Evolutionary conservation across 2,113 vertebrate species (phyloP).

Genomic region (Burhinus bistriatus): DNA sequence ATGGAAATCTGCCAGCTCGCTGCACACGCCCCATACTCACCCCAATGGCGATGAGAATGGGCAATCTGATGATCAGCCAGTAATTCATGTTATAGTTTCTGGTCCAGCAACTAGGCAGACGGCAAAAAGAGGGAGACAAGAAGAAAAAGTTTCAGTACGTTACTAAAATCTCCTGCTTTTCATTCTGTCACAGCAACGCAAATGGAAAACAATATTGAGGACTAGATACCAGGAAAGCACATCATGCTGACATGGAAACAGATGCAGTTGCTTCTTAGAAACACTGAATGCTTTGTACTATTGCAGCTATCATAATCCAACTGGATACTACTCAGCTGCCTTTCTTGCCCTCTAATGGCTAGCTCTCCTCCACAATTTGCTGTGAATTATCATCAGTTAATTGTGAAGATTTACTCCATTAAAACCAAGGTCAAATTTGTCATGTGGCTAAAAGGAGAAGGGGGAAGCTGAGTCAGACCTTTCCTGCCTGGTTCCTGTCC

Average conservation of each 20-base stretch:
- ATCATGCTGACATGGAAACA: constrained; percentile 56
- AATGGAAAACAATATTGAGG: constrained; percentile 20
- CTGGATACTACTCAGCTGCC: neutral
- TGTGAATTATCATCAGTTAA: constrained; percentile 21
- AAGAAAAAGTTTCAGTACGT: neutral
- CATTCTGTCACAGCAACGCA: neutral
- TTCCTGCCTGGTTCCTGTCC: neutral
- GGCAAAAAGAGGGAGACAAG: neutral
- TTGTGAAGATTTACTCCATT: constrained; percentile 33
- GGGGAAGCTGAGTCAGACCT: neutral
- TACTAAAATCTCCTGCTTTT: neutral
- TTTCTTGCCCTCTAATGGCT: constrained; percentile 10
- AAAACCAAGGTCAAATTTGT: constrained; percentile 19
- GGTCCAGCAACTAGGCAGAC: constrained; percentile 81
- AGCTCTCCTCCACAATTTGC: constrained; percentile 7
- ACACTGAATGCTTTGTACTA: neutral
- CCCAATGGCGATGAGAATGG: constrained; percentile 82
- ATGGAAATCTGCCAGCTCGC: neutral
- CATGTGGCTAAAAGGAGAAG: neutral
- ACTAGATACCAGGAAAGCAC: constrained; percentile 19
- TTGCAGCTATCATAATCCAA: neutral
- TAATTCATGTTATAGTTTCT: constrained; percentile 86
- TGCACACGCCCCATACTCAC: constrained; percentile 48
- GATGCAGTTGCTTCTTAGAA: constrained; percentile 18
- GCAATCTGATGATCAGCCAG: constrained; percentile 86